Percentiles rank a stretch among this genome's conserved stretches.
Conservation (phyloP, 2,888 invertebrate species). For the Digitonthophagus gazella region DNA sequence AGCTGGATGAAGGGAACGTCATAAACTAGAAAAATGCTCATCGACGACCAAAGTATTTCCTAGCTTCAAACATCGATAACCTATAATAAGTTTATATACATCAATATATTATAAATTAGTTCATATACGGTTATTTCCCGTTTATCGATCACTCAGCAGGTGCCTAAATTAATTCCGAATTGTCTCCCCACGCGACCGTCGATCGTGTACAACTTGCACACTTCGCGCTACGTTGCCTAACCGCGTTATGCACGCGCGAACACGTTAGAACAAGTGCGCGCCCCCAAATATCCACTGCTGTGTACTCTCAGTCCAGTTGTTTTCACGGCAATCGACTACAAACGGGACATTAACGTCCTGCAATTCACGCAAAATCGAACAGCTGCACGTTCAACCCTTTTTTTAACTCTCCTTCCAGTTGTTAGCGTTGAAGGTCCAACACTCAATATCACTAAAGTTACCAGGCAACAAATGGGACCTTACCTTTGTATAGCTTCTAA, state of each 20-base stretch:
- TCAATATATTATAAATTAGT: background rate
- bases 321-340: background rate
- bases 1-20: background rate
- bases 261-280: background rate
- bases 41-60: too few species aligned
- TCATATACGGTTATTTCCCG: background rate
- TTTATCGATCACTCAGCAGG: background rate
- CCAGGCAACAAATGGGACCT: conserved; percentile 73
- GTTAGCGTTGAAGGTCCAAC: conserved; percentile 64
- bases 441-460: conserved; percentile 65
- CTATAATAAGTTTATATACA: too few species aligned
- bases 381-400: background rate
- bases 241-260: background rate
- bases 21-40: background rate
- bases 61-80: too few species aligned
- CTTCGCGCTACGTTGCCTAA: background rate
- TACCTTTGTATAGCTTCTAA: conserved; percentile 78
- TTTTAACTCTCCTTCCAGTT: conserved; percentile 50
- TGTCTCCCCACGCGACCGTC: background rate
- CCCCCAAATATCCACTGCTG: background rate
- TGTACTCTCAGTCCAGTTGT: background rate
- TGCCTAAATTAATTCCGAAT: background rate
- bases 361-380: background rate
- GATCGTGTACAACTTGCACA: background rate
- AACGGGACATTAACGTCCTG: background rate